Base-by-base conservation (phyloP, 2,888 invertebrate genomes). In the Pristionchus entomophagus region DNA sequence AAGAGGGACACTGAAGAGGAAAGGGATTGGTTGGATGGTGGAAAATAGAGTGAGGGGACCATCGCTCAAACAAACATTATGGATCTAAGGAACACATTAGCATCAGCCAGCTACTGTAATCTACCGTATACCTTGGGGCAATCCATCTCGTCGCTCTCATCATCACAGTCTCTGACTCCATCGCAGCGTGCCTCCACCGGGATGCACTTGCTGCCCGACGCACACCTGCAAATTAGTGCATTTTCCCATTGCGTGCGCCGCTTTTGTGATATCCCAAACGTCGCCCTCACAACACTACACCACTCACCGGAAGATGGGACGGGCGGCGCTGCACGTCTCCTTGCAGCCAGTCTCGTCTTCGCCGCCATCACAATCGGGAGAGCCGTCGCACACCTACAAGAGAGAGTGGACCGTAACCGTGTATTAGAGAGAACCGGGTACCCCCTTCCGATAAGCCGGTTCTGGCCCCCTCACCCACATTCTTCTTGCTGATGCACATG, bases 311-410 rank as follows among this genome's bases (percentile, higher is more conserved):
- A 84, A 84, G 29, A 17, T 5, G 22, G 29, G 26, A 4, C 49
- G 26, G 6, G 26, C 56, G 35, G 53, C 8, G 51, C 41, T 77
- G 86, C 90, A 91, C 12, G 38, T 17, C 17, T 86, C 83, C 19
- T 10, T 73, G 86, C 92, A 92, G 80, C 87, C 69, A 80, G 84
- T 53, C 83, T 92, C 92, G 86, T 92, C 92, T 19, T 88, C 86
- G 5, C 89, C 89, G 53, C 89, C 88, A 22, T 59, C 53, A 65
- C 92, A 92, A 77, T 92, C 92, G 17, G 6, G 0, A 12, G 77
- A 51, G 5, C 92, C 92, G 81, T 92, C 90, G 85, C 92, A 92
- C 19, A 92, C 89, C 89, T 87, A 84, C 29, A 73, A 53, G 22
- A n/a, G 35, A n/a, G n/a, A 45, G 29, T 45, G 32, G 26, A 80